Evolutionary conservation across 1,140 invertebrate species (phyloP).

Genomic region (Eciton burchellii): DNA sequence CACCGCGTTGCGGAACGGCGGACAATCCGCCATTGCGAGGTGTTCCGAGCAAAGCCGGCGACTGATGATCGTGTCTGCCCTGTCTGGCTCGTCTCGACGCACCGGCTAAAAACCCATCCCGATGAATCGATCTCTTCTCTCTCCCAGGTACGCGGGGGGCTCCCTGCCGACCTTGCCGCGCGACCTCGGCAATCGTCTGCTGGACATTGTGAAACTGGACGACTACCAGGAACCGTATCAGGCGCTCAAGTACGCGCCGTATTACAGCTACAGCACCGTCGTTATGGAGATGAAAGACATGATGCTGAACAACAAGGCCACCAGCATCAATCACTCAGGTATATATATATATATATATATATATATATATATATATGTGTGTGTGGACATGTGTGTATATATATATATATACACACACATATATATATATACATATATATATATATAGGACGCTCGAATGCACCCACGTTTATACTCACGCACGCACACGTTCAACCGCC

Average conservation of each 20-base stretch:
- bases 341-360: slow-evolving; percentile 30
- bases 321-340: slow-evolving; percentile 84
- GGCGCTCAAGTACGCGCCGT: slow-evolving; percentile 90
- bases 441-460: too few species aligned
- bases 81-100: too few species aligned
- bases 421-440: neutral
- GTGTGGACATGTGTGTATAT: too few species aligned
- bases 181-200: slow-evolving; percentile 83
- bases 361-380: too few species aligned
- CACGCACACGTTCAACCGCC: slow-evolving; percentile 9
- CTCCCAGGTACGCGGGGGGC: slow-evolving; percentile 85
- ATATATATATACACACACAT: neutral
- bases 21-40: too few species aligned
- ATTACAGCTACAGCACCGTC: slow-evolving; percentile 92
- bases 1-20: neutral
- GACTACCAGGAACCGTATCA: slow-evolving; percentile 94
- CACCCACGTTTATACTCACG: neutral
- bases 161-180: slow-evolving; percentile 84
- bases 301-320: slow-evolving; percentile 87
- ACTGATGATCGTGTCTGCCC: too few species aligned
- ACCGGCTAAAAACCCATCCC: too few species aligned
- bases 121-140: slow-evolving; percentile 12
- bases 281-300: slow-evolving; percentile 92
- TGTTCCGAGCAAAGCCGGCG: too few species aligned
- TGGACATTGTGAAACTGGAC: slow-evolving; percentile 88